These are phyloP conservation scores for Numenius arquata DNA, from an alignment of 2,113 vertebrate genomes.

Conservation along the genomic window DNA sequence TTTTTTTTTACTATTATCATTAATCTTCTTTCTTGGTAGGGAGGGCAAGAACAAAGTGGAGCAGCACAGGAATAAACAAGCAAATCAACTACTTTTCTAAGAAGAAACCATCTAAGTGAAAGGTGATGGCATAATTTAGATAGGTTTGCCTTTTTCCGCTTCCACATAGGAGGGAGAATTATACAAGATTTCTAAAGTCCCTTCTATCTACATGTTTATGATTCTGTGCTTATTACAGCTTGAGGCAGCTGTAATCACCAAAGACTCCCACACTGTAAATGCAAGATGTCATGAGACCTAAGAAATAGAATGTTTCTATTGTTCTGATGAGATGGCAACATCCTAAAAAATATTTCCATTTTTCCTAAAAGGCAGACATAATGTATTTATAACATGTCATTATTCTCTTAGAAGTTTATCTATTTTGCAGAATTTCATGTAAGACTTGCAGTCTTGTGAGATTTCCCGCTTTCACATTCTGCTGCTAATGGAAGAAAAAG, in stretches of 20 bases:
- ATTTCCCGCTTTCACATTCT: not conserved
- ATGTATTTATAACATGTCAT: not conserved
- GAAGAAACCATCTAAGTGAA: not conserved
- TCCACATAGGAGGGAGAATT: not conserved
- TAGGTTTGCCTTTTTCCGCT: not conserved
- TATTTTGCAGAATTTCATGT: not conserved
- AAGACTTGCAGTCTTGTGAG: not conserved
- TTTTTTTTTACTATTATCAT: not conserved
- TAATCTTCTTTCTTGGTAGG: not conserved
- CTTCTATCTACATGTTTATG: not conserved
- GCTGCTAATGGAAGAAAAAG: not conserved
- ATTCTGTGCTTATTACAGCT: not conserved
- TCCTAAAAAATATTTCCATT: not conserved
- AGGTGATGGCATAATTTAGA: not conserved
- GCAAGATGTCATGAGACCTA: not conserved
- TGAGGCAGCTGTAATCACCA: not conserved
- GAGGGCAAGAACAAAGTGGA: not conserved
- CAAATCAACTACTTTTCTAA: not conserved
- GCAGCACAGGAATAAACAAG: not conserved
- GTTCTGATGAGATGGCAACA: not conserved
- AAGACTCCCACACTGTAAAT: not conserved
- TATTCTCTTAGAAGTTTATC: not conserved
- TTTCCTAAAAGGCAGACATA: not conserved
- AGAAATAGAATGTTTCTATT: not conserved
- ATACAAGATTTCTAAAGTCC: not conserved